Base-by-base conservation (phyloP, 2,888 invertebrate species). In the Artemia sp. region DNA sequence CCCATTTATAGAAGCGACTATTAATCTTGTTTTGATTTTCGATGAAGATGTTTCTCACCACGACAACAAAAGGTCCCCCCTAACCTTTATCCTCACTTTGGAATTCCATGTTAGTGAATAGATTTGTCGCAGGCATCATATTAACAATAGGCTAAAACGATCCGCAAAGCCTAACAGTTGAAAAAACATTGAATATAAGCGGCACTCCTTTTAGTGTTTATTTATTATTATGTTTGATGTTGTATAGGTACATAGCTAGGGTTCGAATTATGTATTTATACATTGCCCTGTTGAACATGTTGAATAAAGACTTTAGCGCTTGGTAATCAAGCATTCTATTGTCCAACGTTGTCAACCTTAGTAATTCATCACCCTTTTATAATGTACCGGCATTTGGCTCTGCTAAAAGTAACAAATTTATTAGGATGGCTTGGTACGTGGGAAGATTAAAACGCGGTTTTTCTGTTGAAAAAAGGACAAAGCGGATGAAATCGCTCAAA, bases 131-230 rank as follows among this genome's bases (percentile, higher is more conserved):
- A 58, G 64, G 64, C 64, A 19, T 58, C 64, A 58, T 19, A n/a
- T 58, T 19, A 58, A n/a, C n/a, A 58, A 10, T 38, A 38, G 64
- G 24, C 14, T 58, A 58, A 58, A 58, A n/a, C 64, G 64, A 58
- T n/a, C 64, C 64, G 64, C 64, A 58, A 58, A 58, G 64, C 64
- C 24, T 58, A 24, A 58, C 64, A 58, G 64, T 58, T 58, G 64
- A 58, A 58, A 58, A 58, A 58, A 58, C 64, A 58, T 58, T 58
- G 14, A 19, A 10, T 58, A n/a, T 19, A 58, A 19, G 64, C 64
- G n/a, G 64, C 14, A n/a, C 14, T n/a, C 24, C 24, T 24, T 58
- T 58, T 58, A 58, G 64, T 58, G 64, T 58, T 58, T 58, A 58
- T 58, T 58, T 58, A 58, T 58, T 58, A 58, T 58, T 58, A 58